These are phyloP conservation scores for Hofmannophila pseudospretella DNA, from an alignment of 2,888 invertebrate genomes.

Conservation along the genomic window DNA sequence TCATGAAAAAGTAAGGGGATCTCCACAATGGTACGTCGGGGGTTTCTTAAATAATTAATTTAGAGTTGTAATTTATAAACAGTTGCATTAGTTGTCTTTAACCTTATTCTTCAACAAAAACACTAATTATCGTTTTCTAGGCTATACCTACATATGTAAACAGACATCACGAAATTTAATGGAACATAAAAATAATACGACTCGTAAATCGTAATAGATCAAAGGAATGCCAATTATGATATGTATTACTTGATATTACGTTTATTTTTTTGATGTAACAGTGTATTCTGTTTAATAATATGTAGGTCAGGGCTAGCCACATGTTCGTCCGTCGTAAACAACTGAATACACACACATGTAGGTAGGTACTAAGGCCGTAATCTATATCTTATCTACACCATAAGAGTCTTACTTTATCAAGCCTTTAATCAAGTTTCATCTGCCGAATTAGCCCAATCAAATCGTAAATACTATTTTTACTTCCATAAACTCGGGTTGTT, in stretches of 20 bases:
- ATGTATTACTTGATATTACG: no score
- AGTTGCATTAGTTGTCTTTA: no score
- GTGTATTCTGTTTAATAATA: constrained; percentile 7
- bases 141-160: no score
- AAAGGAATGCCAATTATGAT: not conserved
- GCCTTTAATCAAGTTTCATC: not conserved
- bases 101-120: no score
- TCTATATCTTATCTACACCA: constrained; percentile 6
- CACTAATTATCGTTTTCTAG: no score
- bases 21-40: no score
- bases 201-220: no score
- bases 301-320: constrained; percentile 11
- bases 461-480: not conserved
- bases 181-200: no score
- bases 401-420: not conserved
- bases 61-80: no score
- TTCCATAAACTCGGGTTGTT: not conserved
- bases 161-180: no score
- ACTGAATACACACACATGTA: constrained; percentile 13
- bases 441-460: not conserved
- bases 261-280: not conserved
- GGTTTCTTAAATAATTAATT: no score
- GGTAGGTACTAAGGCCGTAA: constrained; percentile 2
- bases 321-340: constrained; percentile 9
- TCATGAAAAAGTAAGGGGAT: no score